These are phyloP conservation scores for Bombus sylvicola DNA, from an alignment of 1,140 invertebrate genomes.

Conservation along the genomic window DNA sequence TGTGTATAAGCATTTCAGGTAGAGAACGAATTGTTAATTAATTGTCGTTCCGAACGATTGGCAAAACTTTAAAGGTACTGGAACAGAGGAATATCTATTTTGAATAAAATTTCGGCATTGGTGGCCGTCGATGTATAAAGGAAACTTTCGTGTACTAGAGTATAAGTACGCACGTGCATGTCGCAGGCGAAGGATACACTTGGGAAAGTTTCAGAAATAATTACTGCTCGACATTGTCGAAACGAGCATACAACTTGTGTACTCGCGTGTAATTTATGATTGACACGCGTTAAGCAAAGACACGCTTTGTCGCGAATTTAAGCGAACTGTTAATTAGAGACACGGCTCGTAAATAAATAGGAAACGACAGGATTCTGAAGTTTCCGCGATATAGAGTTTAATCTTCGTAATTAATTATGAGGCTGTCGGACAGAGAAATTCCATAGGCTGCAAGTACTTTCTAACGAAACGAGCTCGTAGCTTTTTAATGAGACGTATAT, in stretches of 20 bases:
- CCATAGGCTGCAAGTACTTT: neutral
- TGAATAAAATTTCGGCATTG: neutral
- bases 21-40: neutral
- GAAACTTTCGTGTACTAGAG: neutral
- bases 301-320: conserved; percentile 19
- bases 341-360: neutral
- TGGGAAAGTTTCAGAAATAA: conserved; percentile 38
- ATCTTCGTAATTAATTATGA: neutral
- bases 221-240: conserved; percentile 32
- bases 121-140: neutral
- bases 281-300: conserved; percentile 34
- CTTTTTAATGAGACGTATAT: neutral
- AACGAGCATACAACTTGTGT: neutral
- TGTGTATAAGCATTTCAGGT: neutral
- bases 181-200: conserved; percentile 19
- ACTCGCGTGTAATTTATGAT: conserved; percentile 35
- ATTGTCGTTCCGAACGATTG: neutral
- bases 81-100: neutral
- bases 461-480: neutral
- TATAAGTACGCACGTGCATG: no score
- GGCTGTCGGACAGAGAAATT: neutral
- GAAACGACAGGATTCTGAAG: neutral
- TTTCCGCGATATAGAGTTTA: neutral
- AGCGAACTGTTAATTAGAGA: conserved; percentile 24
- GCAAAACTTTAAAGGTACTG: no score